Evolutionary conservation across 2,888 invertebrate species (phyloP).

Genomic region (Dryococelus australis): DNA sequence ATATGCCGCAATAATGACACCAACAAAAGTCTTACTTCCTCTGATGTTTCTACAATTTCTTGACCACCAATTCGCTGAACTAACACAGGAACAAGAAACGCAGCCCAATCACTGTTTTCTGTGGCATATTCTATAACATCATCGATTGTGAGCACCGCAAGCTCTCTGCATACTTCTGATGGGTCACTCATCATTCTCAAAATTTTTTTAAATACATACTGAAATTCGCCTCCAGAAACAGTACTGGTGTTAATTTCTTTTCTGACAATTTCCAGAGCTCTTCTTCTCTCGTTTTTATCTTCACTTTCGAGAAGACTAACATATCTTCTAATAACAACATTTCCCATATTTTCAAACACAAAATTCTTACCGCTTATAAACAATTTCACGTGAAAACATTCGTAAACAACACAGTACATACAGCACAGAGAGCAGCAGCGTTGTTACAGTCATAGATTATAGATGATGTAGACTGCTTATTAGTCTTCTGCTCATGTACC

Average conservation of each 20-base stretch:
- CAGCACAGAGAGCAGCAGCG: no score
- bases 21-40: constrained; percentile 81
- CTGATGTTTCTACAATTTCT: constrained; percentile 75
- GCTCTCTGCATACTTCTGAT: constrained; percentile 70
- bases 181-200: constrained; percentile 64
- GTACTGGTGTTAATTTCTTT: constrained; percentile 53
- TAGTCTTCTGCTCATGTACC: no score
- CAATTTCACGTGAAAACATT: constrained; percentile 30
- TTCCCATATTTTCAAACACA: constrained; percentile 28
- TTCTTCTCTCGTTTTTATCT: constrained; percentile 66
- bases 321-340: constrained; percentile 35
- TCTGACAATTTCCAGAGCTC: constrained; percentile 64
- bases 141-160: constrained; percentile 64
- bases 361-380: neutral
- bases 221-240: constrained; percentile 54
- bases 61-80: constrained; percentile 78
- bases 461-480: no score
- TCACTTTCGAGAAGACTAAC: constrained; percentile 63
- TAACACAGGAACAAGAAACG: constrained; percentile 77
- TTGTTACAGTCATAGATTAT: no score
- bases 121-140: constrained; percentile 65
- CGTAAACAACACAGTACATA: constrained; percentile 33
- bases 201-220: constrained; percentile 59
- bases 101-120: constrained; percentile 73
- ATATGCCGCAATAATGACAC: constrained; percentile 72